Evolutionary conservation across 2,113 vertebrate species (phyloP).

Genomic region (Platichthys stellatus): DNA sequence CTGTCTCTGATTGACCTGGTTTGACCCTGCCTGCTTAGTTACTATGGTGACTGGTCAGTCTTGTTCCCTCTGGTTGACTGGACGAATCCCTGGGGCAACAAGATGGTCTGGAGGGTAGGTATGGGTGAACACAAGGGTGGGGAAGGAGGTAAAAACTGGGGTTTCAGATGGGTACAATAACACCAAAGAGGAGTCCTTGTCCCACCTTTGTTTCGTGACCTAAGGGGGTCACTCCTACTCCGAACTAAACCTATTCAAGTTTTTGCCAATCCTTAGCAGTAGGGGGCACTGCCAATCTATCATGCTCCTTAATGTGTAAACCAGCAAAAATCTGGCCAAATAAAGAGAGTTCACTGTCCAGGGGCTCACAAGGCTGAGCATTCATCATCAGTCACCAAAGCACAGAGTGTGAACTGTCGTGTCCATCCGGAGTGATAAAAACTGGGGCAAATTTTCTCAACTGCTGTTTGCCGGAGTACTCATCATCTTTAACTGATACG

Average conservation of each 20-base stretch:
- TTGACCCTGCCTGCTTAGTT: slow-evolving; percentile 68
- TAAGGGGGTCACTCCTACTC: slow-evolving; percentile 29
- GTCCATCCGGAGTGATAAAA: slow-evolving; percentile 7
- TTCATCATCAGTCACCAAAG: slow-evolving; percentile 18
- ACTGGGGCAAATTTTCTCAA: background rate
- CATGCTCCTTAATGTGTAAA: background rate
- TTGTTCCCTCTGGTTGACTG: slow-evolving; percentile 64
- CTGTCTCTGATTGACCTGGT: slow-evolving; percentile 75
- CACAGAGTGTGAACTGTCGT: background rate
- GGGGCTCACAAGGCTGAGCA: slow-evolving; percentile 19
- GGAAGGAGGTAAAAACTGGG: slow-evolving; percentile 25
- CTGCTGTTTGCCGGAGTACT: background rate
- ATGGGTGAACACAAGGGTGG: slow-evolving; percentile 39
- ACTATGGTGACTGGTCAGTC: slow-evolving; percentile 57
- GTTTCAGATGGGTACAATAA: slow-evolving; percentile 74
- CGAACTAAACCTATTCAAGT: slow-evolving; percentile 13
- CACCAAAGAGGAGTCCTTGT: slow-evolving; percentile 66
- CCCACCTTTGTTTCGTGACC: slow-evolving; percentile 61
- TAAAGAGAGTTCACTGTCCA: slow-evolving; percentile 3
- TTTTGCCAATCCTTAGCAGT: slow-evolving; percentile 5
- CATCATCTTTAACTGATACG: slow-evolving; percentile 30
- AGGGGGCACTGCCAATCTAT: slow-evolving; percentile 52
- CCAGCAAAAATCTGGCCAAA: background rate
- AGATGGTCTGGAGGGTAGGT: slow-evolving; percentile 59
- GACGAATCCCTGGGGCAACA: slow-evolving; percentile 60